phyloP scores from a whole-genome alignment of 53 echinoderm and acorn worm genomes.

The Patiria pectinifera region DNA sequence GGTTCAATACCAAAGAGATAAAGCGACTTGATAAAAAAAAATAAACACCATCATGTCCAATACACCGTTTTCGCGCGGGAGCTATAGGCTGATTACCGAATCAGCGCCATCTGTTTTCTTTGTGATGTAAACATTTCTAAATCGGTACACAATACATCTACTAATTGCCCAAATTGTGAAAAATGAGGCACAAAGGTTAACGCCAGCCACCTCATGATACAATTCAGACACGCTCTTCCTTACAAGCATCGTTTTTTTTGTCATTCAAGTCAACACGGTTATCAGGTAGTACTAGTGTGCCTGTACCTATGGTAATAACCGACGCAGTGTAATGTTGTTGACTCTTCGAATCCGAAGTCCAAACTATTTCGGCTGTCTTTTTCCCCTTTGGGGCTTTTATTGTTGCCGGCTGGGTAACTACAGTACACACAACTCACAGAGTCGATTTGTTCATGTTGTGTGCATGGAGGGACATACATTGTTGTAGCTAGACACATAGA shows the following conservation, averaged over 20 bases:
- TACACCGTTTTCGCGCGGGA: no score
- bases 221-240: not conserved
- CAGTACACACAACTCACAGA: not conserved
- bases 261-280: not conserved
- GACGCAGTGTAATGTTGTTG: not conserved
- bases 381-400: not conserved
- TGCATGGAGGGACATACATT: not conserved
- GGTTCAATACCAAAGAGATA: no score
- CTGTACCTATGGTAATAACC: slow-evolving; percentile 33
- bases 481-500: not conserved
- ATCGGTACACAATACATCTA: not conserved
- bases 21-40: no score
- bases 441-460: not conserved
- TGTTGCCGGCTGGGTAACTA: slow-evolving; percentile 3
- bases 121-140: not conserved
- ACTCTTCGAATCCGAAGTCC: slow-evolving; percentile 49
- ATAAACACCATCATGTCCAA: no score
- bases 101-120: not conserved
- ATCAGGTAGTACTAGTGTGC: not conserved
- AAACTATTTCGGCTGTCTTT: not conserved
- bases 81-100: no score
- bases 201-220: not conserved
- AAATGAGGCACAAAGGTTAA: not conserved
- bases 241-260: not conserved
- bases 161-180: not conserved